Evolutionary conservation across 2,888 invertebrate genomes (phyloP), one percentile per base, ranked within the genome.

Genomic region (Deroplatys truncata): DNA sequence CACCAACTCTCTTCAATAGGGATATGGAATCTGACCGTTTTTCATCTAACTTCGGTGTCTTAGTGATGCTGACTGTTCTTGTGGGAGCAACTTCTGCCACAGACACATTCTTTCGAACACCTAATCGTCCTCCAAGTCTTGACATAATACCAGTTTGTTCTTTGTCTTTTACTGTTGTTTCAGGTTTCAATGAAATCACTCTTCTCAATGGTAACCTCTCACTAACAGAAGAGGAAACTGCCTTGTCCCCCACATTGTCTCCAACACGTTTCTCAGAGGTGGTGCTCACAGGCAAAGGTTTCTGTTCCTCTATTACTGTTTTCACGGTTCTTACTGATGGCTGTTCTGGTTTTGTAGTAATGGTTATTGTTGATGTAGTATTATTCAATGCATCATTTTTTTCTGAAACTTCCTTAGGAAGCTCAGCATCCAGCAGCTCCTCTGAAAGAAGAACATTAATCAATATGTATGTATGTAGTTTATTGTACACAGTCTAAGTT

Each of bases 391-490:
- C n/a, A 25, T 82, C 43, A 43, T 43, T 43, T 43, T 43, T 43
- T 29, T 86, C 82, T 28, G 84, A 16, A 13, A 56, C 29, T 88
- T 88, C 90, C 29, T 88, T 85, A n/a, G 90, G 90, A 28, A 90
- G 89, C 72, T 90, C 90, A 20, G 88, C 90, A 85, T 90, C 88
- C n/a, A 90, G 29, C 16, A 90, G 83, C 56, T 88, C 90, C 86
- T 86, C 90, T 90, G 87, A 86, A 89, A 88, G 20, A 89, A 88
- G 72, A 84, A 43, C 10, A 43, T 4, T 5, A 31, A n/a, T n/a
- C n/a, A n/a, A n/a, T n/a, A n/a, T n/a, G n/a, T n/a, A n/a, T n/a
- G n/a, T n/a, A n/a, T n/a, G n/a, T n/a, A n/a, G n/a, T n/a, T n/a
- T n/a, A n/a, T n/a, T n/a, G n/a, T n/a, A n/a, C n/a, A n/a, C n/a